These are phyloP conservation scores for Macrotis lagotis DNA, from an alignment of 2,113 vertebrate genomes.

Conservation along the genomic window DNA sequence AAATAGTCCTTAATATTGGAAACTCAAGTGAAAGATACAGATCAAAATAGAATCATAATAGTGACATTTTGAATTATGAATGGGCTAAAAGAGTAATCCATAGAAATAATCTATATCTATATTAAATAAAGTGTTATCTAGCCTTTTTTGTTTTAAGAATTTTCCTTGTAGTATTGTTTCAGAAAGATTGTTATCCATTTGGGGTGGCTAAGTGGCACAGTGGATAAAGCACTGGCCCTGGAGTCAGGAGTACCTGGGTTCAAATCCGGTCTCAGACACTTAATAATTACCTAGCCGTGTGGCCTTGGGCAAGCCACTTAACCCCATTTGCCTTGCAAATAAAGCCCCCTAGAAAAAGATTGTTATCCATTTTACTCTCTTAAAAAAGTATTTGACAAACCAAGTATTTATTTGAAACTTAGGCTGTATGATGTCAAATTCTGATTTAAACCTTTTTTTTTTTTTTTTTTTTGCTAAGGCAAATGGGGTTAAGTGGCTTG, in stretches of 20 bases:
- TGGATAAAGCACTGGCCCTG: too few species aligned
- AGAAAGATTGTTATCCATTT: background rate
- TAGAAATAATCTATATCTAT: background rate
- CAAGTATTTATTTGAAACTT: background rate
- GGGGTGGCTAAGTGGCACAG: too few species aligned
- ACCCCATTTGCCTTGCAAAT: too few species aligned
- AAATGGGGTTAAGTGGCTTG: too few species aligned
- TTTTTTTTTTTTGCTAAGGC: too few species aligned
- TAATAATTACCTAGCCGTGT: too few species aligned
- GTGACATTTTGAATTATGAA: background rate
- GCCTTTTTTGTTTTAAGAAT: background rate
- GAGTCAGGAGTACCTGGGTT: too few species aligned
- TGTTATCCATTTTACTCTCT: background rate
- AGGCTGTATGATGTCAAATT: background rate
- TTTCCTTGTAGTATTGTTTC: background rate
- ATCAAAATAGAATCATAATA: background rate
- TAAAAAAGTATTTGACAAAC: background rate
- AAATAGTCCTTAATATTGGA: background rate
- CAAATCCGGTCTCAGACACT: too few species aligned
- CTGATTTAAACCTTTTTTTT: background rate
- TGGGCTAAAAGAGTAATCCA: background rate
- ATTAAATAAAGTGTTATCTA: background rate
- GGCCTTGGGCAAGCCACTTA: too few species aligned
- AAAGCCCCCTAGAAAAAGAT: too few species aligned
- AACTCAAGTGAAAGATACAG: background rate